phyloP scores from a whole-genome alignment of 2,888 invertebrate genomes.

The Meganola albula region DNA sequence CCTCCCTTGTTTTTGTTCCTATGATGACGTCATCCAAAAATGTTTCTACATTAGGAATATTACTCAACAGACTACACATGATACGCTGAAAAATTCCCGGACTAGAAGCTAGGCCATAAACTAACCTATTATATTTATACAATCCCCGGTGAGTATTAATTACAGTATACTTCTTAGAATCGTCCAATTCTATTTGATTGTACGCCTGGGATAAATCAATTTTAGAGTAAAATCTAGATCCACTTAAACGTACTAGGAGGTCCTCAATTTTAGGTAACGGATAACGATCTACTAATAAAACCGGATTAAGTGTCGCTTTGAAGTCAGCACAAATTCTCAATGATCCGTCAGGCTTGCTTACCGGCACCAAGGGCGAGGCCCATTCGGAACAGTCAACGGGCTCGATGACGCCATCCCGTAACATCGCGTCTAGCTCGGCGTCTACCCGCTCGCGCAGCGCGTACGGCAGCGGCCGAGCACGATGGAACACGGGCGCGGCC shows the following conservation, averaged over 20 bases:
- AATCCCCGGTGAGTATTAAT: slow-evolving; percentile 4
- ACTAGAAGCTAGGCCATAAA: slow-evolving; percentile 1
- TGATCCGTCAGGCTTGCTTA: slow-evolving; percentile 22
- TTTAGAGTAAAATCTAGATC: not conserved
- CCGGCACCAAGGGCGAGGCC: slow-evolving; percentile 24
- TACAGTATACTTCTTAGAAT: slow-evolving; percentile 2
- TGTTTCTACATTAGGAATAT: slow-evolving; percentile 4
- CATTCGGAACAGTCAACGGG: slow-evolving; percentile 28
- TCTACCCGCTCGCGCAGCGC: slow-evolving; percentile 23
- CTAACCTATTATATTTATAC: slow-evolving; percentile 1
- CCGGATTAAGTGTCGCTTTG: slow-evolving; percentile 17
- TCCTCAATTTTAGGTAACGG: not conserved
- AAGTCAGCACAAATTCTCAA: slow-evolving; percentile 27
- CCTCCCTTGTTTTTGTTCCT: not conserved
- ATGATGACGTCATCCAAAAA: slow-evolving; percentile 8
- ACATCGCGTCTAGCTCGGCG: slow-evolving; percentile 24
- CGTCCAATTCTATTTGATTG: slow-evolving; percentile 4
- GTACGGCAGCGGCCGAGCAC: slow-evolving; percentile 24
- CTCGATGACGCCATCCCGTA: slow-evolving; percentile 25
- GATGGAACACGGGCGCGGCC: slow-evolving; percentile 17
- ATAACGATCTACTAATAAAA: slow-evolving; percentile 1
- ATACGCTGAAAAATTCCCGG: slow-evolving; percentile 3
- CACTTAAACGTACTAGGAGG: not conserved
- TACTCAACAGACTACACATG: not conserved
- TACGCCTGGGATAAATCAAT: slow-evolving; percentile 1